phyloP scores from a whole-genome alignment of 2,797 vertebrate genomes.

The Notoglanidium macrostoma region DNA sequence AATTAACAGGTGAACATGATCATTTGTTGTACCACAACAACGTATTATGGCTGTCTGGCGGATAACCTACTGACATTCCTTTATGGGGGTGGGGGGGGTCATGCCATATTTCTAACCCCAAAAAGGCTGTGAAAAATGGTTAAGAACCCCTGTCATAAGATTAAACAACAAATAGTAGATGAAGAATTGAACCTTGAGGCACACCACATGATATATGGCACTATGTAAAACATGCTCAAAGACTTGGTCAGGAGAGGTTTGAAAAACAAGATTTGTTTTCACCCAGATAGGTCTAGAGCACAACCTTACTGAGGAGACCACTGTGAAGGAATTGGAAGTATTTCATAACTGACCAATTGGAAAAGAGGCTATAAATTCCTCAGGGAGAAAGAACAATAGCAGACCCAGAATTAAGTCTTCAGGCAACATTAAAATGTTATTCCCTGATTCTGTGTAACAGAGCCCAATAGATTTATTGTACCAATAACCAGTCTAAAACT shows the following conservation, averaged over 20 bases:
- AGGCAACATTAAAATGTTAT: not conserved
- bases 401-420: not conserved
- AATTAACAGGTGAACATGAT: not conserved
- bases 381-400: not conserved
- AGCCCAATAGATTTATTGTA: not conserved
- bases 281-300: conserved; percentile 73
- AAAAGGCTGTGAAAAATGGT: no score
- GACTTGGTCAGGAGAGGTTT: not conserved
- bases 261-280: not conserved
- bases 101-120: not conserved
- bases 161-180: not conserved
- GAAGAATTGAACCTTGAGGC: not conserved
- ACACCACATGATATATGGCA: not conserved
- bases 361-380: not conserved
- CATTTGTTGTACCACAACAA: not conserved
- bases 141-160: not conserved
- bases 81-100: not conserved
- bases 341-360: conserved; percentile 86
- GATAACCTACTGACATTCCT: not conserved
- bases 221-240: not conserved
- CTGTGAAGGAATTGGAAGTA: conserved; percentile 89
- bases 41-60: not conserved
- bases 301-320: conserved; percentile 92
- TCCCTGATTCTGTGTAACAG: not conserved
- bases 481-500: no score